A percentile compares a stretch with the other conserved stretches of the same genome.
Conservation (phyloP, 1,140 invertebrate species). For the Centruroides sculpturatus region DNA sequence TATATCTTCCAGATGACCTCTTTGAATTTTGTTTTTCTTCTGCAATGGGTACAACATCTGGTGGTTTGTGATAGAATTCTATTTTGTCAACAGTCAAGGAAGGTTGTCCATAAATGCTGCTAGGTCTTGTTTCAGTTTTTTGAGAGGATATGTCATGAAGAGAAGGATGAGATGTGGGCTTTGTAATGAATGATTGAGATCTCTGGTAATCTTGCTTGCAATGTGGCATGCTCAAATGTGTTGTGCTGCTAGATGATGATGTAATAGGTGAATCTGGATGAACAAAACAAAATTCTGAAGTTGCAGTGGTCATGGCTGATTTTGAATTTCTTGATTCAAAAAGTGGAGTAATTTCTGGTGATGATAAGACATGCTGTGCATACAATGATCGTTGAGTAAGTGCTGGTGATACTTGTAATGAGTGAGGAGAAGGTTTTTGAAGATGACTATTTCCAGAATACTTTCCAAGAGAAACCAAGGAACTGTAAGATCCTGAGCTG, state of each 20-base stretch:
- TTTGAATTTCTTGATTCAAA: constrained; percentile 2
- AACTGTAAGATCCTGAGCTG: constrained; percentile 12
- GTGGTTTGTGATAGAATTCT: neutral
- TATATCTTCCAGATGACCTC: neutral
- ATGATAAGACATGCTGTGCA: constrained; percentile 17
- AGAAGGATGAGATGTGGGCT: neutral
- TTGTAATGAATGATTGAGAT: neutral
- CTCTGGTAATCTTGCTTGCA: neutral
- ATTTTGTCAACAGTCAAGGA: neutral
- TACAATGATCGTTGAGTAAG: constrained; percentile 18
- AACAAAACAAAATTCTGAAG: constrained; percentile 18
- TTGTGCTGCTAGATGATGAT: constrained; percentile 3
- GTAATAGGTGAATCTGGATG: constrained; percentile 14
- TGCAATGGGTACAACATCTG: neutral
- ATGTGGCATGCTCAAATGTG: constrained; percentile 1
- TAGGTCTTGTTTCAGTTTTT: constrained; percentile 6
- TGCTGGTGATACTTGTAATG: constrained; percentile 14
- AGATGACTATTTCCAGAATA: constrained; percentile 10
- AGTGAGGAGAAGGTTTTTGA: constrained; percentile 10
- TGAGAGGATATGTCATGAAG: constrained; percentile 2
- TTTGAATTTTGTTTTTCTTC: neutral
- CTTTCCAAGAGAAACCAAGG: constrained; percentile 12
- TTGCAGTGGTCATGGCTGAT: constrained; percentile 13
- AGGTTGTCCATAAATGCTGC: constrained; percentile 14
- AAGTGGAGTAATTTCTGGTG: constrained; percentile 9